These are phyloP conservation scores for Chauna torquata DNA, from an alignment of 2,113 vertebrate genomes.

Conservation along the genomic window DNA sequence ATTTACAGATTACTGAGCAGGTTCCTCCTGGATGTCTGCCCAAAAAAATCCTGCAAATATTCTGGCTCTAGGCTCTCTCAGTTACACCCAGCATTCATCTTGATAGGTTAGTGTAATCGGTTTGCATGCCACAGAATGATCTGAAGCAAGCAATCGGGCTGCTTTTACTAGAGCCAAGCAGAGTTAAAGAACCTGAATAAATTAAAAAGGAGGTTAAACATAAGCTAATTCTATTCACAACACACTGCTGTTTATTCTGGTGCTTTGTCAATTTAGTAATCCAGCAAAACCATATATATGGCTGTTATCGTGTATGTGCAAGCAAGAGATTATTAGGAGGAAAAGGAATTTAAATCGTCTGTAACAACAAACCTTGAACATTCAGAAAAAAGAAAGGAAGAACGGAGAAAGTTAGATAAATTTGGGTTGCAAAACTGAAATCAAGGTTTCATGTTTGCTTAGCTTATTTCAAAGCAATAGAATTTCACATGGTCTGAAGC, in stretches of 20 bases:
- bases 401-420: slow-evolving; percentile 17
- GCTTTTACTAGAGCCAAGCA: not conserved
- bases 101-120: not conserved
- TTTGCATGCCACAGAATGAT: not conserved
- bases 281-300: not conserved
- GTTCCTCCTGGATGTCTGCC: slow-evolving; percentile 31
- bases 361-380: not conserved
- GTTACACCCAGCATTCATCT: not conserved
- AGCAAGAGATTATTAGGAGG: slow-evolving; percentile 27
- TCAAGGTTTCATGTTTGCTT: not conserved
- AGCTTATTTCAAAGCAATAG: slow-evolving; percentile 7
- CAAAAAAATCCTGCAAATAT: not conserved
- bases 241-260: not conserved
- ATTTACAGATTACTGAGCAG: slow-evolving; percentile 46
- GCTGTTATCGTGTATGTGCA: slow-evolving; percentile 16
- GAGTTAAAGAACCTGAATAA: not conserved
- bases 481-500: not conserved
- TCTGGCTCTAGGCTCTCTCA: not conserved
- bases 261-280: slow-evolving; percentile 41
- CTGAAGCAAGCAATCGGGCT: not conserved
- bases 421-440: not conserved
- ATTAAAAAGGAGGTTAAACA: slow-evolving; percentile 28
- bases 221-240: not conserved
- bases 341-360: slow-evolving; percentile 31
- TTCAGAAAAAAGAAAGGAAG: not conserved